These are phyloP conservation scores for Drosophila pallidifrons DNA, from an alignment of 1,140 invertebrate species.

Conservation along the genomic window DNA sequence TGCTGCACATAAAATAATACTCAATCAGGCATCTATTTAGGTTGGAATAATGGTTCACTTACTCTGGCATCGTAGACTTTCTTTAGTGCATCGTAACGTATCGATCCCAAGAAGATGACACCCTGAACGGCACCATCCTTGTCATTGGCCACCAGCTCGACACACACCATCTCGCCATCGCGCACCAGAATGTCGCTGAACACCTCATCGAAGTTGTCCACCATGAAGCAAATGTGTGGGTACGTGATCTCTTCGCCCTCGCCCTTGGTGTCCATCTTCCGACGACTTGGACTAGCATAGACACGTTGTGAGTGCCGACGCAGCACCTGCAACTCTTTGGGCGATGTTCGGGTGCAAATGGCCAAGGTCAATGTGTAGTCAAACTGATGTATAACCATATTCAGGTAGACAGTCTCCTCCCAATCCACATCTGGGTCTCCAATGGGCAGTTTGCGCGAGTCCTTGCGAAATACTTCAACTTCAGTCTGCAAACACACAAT, in stretches of 20 bases:
- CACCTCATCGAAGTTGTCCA: constrained; percentile 98
- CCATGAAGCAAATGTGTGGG: constrained; percentile 99
- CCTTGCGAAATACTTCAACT: constrained; percentile 97
- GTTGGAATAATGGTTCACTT: constrained; percentile 73
- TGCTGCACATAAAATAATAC: constrained; percentile 85
- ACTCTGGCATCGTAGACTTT: constrained; percentile 98
- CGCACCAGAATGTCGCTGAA: constrained; percentile 98
- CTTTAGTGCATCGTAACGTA: constrained; percentile 98
- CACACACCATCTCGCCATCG: constrained; percentile 99
- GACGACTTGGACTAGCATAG: constrained; percentile 97
- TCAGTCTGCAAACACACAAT: constrained; percentile 89
- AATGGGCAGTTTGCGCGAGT: constrained; percentile 97
- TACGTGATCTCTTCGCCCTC: constrained; percentile 99
- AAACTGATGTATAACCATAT: constrained; percentile 99
- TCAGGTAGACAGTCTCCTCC: constrained; percentile 99
- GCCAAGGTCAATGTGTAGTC: constrained; percentile 98
- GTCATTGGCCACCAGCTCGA: constrained; percentile 97
- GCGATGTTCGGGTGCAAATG: constrained; percentile 98
- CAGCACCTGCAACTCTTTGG: constrained; percentile 97
- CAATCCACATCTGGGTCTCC: constrained; percentile 98
- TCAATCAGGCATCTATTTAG: background rate
- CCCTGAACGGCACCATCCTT: constrained; percentile 92
- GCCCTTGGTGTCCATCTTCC: constrained; percentile 99
- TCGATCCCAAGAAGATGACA: constrained; percentile 98
- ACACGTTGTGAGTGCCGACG: constrained; percentile 97